Percentiles rank a stretch among this genome's conserved stretches.
Conservation (phyloP, 2,797 vertebrate species). For the Pogoniulus pusillus region DNA sequence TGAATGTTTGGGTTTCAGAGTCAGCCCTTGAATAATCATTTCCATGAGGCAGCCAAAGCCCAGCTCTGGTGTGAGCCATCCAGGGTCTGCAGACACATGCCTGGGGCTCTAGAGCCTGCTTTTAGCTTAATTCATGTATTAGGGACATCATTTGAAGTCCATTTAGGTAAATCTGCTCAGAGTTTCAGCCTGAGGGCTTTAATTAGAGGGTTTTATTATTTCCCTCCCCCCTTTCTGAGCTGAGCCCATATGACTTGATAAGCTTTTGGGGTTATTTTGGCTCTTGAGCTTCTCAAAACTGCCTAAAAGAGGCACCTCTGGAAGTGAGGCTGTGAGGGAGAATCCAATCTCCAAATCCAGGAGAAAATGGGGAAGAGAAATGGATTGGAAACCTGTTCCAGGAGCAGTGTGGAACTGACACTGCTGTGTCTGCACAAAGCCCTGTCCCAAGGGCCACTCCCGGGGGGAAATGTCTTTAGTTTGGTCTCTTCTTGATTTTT, state of each 20-base stretch:
- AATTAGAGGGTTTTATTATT: neutral
- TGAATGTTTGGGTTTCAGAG: neutral
- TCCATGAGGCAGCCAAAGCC: neutral
- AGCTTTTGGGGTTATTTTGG: constrained; percentile 1
- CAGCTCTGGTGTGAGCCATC: neutral
- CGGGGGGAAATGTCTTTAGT: no score
- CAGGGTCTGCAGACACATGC: neutral
- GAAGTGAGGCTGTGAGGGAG: neutral
- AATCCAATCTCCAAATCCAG: neutral
- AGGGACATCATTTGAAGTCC: constrained; percentile 13
- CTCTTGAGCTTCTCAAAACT: constrained; percentile 17
- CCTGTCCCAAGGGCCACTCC: neutral
- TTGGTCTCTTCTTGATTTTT: neutral
- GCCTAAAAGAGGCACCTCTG: constrained; percentile 11
- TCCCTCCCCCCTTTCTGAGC: neutral
- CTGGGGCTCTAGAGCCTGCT: neutral
- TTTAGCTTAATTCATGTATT: neutral
- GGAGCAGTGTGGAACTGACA: neutral
- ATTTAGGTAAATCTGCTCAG: constrained; percentile 27
- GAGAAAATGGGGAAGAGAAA: neutral
- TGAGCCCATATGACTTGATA: neutral
- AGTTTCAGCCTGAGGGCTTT: constrained; percentile 23
- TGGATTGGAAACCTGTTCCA: neutral
- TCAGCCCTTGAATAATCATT: neutral
- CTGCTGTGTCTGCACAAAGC: neutral